phyloP scores from a whole-genome alignment of 1,140 invertebrate species.

The Drosophila gunungcola region DNA sequence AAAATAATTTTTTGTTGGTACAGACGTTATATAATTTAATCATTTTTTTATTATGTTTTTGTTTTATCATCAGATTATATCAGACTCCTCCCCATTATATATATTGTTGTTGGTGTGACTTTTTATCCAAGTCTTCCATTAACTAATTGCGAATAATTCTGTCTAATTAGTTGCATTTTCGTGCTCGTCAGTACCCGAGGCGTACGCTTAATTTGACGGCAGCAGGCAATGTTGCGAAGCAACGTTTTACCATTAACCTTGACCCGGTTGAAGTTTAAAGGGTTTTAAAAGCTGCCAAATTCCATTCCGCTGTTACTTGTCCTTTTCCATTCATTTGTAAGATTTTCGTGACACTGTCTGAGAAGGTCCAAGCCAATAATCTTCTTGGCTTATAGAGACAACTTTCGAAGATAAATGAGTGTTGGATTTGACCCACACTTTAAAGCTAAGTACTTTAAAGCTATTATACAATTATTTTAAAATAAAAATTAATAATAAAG shows the following conservation, averaged over 20 bases:
- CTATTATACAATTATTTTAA: no score
- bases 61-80: background rate
- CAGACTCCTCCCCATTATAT: background rate
- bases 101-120: background rate
- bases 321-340: slow-evolving; percentile 1
- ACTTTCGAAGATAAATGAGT: slow-evolving; percentile 25
- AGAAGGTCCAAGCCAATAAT: slow-evolving; percentile 19
- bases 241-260: slow-evolving; percentile 26
- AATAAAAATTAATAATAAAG: no score
- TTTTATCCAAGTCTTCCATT: slow-evolving; percentile 19
- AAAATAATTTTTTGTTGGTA: no score
- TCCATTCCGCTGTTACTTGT: slow-evolving; percentile 9
- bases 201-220: slow-evolving; percentile 33
- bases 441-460: slow-evolving; percentile 1
- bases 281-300: slow-evolving; percentile 14
- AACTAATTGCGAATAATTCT: slow-evolving; percentile 43
- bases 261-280: slow-evolving; percentile 38
- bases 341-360: slow-evolving; percentile 17
- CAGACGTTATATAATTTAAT: no score
- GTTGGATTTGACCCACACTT: slow-evolving; percentile 21
- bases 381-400: slow-evolving; percentile 10
- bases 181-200: slow-evolving; percentile 21
- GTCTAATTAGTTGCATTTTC: slow-evolving; percentile 40
- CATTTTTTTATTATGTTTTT: background rate
- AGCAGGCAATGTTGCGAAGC: slow-evolving; percentile 17